Base-by-base conservation (phyloP, 2,797 vertebrate genomes). In the Thripadectes ignobilis region DNA sequence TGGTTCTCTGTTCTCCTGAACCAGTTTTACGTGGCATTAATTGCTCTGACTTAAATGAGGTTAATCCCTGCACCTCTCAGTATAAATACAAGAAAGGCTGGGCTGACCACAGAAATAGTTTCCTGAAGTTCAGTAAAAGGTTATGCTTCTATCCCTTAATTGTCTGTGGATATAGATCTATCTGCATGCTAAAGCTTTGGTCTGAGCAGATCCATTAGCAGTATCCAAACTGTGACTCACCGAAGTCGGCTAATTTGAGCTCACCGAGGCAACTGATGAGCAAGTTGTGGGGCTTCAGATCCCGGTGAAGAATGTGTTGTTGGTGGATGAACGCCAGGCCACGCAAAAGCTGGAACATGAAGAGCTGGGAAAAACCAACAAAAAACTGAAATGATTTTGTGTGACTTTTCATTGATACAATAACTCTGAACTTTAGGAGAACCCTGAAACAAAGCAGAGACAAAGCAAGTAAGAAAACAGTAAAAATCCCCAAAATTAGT, bases 251-350 rank as follows among this genome's bases (percentile, higher is more conserved):
- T 93, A 99, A 98, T 95, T 99, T 99, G 94, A 99, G 99, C 86
- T 99, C 99, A 93, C 99, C 99, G 36, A 98, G 97, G 98, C 98
- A 99, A 97, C 98, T 99, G 98, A 99, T 98, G 96, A 99, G 99
- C 95, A 99, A 98, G 97, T 99, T 99, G 96, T 99, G 99, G 48
- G 99, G 99, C 97, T 99, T 99, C 96, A 99, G 98, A 97, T 99
- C 99, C 57, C 98, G 88, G 95, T 99, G 99, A 92, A 99, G 98
- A 95, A 99, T 99, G 86, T 98, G 98, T 63, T 98, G 98, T 26
- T 98, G 96, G 97, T 99, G 99, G 98, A 99, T 99, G 93, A 98
- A 99, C 30, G 98, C 97, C 95, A 99, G 98, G 80, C 98, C 98
- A 1, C 97, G 95, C 84, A 99, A 96, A 96, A 99, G 97, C 97